phyloP scores from a whole-genome alignment of 2,113 vertebrate species.

The Cheirogaleus medius region DNA sequence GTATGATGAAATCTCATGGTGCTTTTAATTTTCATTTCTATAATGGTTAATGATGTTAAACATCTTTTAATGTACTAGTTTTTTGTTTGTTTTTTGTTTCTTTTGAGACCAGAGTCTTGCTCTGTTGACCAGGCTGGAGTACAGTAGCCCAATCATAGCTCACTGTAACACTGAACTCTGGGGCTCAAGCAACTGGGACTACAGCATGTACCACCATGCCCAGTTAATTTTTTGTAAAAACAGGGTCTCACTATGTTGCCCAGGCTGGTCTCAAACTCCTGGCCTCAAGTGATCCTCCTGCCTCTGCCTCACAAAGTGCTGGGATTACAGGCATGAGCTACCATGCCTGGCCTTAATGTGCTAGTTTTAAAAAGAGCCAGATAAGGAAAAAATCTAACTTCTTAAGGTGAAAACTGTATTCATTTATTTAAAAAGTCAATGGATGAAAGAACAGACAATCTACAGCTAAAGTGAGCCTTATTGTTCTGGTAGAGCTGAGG shows the following conservation, averaged over 20 bases:
- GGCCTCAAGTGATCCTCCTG: too few relatives aligned
- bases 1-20: not conserved
- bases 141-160: too few relatives aligned
- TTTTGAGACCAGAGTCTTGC: too few relatives aligned
- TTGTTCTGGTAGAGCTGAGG: not conserved
- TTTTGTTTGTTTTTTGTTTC: not conserved
- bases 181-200: not conserved
- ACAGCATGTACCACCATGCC: too few relatives aligned
- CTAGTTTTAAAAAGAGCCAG: not conserved
- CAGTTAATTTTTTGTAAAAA: too few relatives aligned
- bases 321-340: too few relatives aligned
- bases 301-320: too few relatives aligned
- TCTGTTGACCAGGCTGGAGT: too few relatives aligned
- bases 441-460: not conserved
- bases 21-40: conserved; percentile 47
- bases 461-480: not conserved
- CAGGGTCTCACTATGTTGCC: too few relatives aligned
- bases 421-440: conserved; percentile 25
- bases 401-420: not conserved
- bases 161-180: too few relatives aligned
- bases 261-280: too few relatives aligned
- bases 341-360: not conserved
- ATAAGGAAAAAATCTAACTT: not conserved
- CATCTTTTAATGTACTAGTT: not conserved
- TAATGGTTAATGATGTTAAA: conserved; percentile 13